These are phyloP conservation scores for Phylloscopus trochiloides DNA, from an alignment of 2,113 vertebrate genomes.

Conservation along the genomic window DNA sequence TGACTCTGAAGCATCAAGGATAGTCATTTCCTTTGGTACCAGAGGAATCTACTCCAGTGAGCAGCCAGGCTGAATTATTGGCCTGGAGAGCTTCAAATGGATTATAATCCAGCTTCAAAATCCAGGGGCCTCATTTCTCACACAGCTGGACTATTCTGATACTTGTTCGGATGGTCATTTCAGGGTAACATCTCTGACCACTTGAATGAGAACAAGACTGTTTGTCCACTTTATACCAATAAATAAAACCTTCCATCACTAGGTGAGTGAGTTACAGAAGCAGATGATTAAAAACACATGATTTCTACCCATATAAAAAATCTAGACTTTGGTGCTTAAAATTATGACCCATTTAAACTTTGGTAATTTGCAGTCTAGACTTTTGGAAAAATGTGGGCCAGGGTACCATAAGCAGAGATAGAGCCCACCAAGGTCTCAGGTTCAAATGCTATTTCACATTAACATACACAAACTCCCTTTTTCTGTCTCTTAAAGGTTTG, in stretches of 20 bases:
- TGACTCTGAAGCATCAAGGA: background rate
- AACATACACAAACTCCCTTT: background rate
- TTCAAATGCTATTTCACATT: background rate
- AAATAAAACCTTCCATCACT: background rate
- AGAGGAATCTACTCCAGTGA: background rate
- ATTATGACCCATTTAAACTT: background rate
- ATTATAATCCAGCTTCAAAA: background rate
- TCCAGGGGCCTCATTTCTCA: background rate
- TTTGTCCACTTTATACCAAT: background rate
- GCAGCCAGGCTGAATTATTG: background rate
- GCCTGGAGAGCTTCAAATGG: background rate
- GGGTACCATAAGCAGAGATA: background rate
- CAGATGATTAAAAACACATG: background rate
- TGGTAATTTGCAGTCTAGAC: background rate
- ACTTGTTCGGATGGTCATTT: background rate
- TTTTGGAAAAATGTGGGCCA: background rate
- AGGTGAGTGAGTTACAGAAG: background rate
- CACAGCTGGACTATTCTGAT: background rate
- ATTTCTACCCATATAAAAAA: background rate
- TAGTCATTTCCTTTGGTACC: background rate
- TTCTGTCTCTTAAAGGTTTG: background rate
- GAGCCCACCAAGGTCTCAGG: accelerated
- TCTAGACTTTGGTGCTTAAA: background rate
- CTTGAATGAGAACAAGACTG: background rate
- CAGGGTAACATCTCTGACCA: background rate